A percentile compares a stretch with the other conserved stretches of the same genome.
These are phyloP conservation scores for Heterochromis multidens DNA, from an alignment of 2,113 vertebrate species.

Conservation along the genomic window DNA sequence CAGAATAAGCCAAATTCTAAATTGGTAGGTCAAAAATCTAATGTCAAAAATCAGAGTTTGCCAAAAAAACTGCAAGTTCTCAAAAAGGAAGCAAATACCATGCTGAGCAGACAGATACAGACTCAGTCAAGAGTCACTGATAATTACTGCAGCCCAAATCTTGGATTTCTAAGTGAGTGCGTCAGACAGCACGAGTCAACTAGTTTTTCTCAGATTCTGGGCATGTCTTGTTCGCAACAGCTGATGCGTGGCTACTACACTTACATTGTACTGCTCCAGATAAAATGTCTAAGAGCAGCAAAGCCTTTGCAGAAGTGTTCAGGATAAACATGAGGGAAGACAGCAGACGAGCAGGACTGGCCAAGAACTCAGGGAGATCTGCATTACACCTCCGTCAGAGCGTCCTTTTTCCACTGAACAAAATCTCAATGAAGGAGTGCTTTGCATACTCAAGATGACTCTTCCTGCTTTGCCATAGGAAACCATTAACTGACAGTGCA, in stretches of 20 bases:
- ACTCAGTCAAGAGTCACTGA: not conserved
- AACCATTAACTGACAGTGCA: constrained; percentile 50
- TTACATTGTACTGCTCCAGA: not conserved
- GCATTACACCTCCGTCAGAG: constrained; percentile 19
- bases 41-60: not conserved
- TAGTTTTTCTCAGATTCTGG: not conserved
- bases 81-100: constrained; percentile 2
- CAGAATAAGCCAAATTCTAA: not conserved
- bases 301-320: not conserved
- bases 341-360: not conserved
- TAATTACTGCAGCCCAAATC: constrained; percentile 3
- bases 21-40: not conserved
- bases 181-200: not conserved
- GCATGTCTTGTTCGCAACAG: not conserved
- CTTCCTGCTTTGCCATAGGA: constrained; percentile 41
- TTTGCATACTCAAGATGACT: constrained; percentile 30
- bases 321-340: constrained; percentile 4
- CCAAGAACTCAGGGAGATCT: constrained; percentile 8
- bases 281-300: not conserved
- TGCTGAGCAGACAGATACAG: not conserved
- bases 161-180: not conserved
- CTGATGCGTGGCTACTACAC: not conserved
- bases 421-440: constrained; percentile 33
- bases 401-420: constrained; percentile 11
- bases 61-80: not conserved